Evolutionary conservation across 2,797 vertebrate species (phyloP).

Genomic region (Helarctos malayanus): DNA sequence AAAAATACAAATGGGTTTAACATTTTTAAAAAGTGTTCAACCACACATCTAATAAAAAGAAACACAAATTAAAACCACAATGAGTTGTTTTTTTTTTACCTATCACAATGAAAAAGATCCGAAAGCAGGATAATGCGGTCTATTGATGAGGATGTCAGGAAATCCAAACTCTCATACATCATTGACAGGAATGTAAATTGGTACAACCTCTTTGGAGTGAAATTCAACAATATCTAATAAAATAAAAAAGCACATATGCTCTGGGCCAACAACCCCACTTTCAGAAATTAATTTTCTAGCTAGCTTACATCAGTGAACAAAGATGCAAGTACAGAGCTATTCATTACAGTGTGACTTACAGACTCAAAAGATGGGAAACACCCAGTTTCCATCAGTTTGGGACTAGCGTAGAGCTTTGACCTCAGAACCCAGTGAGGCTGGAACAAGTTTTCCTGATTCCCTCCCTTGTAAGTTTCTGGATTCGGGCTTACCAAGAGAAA

Average conservation of each 20-base stretch:
- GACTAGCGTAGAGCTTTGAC: accelerated
- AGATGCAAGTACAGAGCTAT: accelerated
- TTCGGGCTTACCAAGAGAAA: background rate
- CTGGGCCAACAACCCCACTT: background rate
- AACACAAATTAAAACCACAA: conserved; percentile 40
- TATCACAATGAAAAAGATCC: background rate
- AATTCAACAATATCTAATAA: conserved; percentile 23
- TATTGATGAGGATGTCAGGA: background rate
- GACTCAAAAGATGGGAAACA: background rate
- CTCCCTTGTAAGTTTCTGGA: background rate
- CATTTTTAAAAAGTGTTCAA: conserved; percentile 13
- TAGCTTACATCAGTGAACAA: background rate
- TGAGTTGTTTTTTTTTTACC: background rate
- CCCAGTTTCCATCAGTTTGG: accelerated
- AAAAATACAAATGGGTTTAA: background rate
- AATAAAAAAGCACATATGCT: background rate
- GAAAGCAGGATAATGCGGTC: background rate
- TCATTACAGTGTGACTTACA: background rate
- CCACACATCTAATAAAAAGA: background rate
- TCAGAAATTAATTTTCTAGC: conserved; percentile 19
- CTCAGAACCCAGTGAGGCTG: background rate
- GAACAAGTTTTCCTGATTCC: background rate
- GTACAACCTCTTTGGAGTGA: background rate
- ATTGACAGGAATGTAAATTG: conserved; percentile 14
- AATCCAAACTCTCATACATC: background rate